Evolutionary conservation across 2,113 vertebrate genomes (phyloP).

Genomic region (Prionailurus viverrinus): DNA sequence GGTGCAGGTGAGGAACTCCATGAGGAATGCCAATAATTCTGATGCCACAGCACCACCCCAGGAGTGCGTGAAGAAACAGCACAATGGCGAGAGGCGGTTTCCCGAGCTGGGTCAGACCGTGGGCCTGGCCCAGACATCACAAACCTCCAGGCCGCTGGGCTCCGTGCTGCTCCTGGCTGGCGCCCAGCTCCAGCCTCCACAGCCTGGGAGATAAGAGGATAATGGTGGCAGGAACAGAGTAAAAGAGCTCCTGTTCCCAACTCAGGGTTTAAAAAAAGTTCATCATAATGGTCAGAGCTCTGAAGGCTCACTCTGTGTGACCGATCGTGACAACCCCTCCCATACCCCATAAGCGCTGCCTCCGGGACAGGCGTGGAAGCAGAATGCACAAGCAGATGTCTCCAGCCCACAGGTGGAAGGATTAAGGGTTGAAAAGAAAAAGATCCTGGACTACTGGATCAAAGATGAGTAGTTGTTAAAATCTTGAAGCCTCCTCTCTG

Average conservation of each 20-base stretch:
- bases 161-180: background rate
- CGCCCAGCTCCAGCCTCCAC: background rate
- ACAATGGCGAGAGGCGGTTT: background rate
- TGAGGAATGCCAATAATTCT: background rate
- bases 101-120: background rate
- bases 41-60: background rate
- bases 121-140: background rate
- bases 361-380: background rate
- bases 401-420: background rate
- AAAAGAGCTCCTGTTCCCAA: background rate
- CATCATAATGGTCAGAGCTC: background rate
- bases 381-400: background rate
- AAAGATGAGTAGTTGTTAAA: background rate
- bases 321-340: background rate
- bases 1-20: background rate
- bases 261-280: background rate
- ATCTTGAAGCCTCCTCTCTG: background rate
- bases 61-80: background rate
- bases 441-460: background rate
- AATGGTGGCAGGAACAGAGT: background rate
- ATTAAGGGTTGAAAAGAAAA: conserved; percentile 12
- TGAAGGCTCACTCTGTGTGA: background rate
- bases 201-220: background rate
- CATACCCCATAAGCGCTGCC: background rate
- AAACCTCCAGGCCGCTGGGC: background rate